Evolutionary conservation across 2,797 vertebrate genomes (phyloP).

Genomic region (Myotis planiceps): DNA sequence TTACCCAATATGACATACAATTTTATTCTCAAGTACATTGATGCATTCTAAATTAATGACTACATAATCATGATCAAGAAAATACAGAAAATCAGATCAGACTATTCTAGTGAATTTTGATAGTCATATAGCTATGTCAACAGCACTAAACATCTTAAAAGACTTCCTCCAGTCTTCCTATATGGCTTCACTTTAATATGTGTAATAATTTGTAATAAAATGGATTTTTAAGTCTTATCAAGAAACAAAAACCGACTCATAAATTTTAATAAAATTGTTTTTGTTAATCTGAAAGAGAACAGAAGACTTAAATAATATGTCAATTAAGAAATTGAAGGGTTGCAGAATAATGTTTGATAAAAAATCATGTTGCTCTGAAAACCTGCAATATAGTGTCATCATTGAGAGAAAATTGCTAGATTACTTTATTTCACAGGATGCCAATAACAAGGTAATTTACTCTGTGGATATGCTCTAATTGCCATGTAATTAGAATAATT

Average conservation of each 20-base stretch:
- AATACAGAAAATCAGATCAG: constrained; percentile 56
- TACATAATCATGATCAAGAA: constrained; percentile 62
- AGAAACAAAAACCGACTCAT: constrained; percentile 52
- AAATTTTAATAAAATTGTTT: not conserved
- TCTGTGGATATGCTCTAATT: constrained; percentile 76
- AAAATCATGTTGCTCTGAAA: constrained; percentile 43
- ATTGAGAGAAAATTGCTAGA: constrained; percentile 60
- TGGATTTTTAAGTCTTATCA: constrained; percentile 38
- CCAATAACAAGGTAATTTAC: constrained; percentile 79
- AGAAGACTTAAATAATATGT: not conserved
- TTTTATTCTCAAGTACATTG: constrained; percentile 24
- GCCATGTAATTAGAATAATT: constrained; percentile 81
- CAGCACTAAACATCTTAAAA: constrained; percentile 45
- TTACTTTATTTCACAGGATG: constrained; percentile 68
- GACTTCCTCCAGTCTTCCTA: constrained; percentile 40
- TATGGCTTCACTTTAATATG: constrained; percentile 50
- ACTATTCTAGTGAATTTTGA: not conserved
- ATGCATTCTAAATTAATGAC: not conserved
- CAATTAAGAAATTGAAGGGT: not conserved
- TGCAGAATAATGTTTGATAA: not conserved
- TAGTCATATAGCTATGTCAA: constrained; percentile 66
- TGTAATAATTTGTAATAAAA: constrained; percentile 71
- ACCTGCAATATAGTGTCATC: not conserved
- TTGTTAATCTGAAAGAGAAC: not conserved
- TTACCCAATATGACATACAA: not conserved